Percentiles rank a stretch among this genome's conserved stretches.
These are phyloP conservation scores for Alectura lathami DNA, from an alignment of 2,113 vertebrate genomes.

Conservation along the genomic window DNA sequence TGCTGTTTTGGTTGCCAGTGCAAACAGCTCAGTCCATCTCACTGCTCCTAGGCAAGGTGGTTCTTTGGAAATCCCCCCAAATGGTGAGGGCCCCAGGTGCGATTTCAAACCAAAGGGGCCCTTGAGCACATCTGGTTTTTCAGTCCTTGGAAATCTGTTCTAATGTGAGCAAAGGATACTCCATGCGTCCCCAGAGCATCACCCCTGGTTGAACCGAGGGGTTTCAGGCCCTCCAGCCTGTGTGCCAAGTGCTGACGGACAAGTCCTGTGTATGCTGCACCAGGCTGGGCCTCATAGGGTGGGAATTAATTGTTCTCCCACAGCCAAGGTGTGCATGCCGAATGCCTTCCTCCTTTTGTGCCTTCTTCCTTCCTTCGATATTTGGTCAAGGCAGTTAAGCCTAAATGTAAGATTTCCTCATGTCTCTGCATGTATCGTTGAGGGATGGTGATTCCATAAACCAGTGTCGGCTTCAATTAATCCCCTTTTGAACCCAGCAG, in stretches of 20 bases:
- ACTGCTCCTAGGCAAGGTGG: not conserved
- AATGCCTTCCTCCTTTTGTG: slow-evolving; percentile 27
- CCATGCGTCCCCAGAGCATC: slow-evolving; percentile 56
- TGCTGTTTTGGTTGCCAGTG: not conserved
- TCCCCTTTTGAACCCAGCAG: slow-evolving; percentile 68
- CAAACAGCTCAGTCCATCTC: not conserved
- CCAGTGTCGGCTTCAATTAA: slow-evolving; percentile 42
- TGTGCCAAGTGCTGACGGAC: slow-evolving; percentile 40
- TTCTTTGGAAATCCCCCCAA: not conserved
- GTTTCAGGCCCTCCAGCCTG: slow-evolving; percentile 1
- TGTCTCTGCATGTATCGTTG: slow-evolving; percentile 32
- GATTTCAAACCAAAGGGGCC: not conserved
- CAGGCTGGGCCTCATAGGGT: slow-evolving; percentile 5
- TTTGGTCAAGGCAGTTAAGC: slow-evolving; percentile 64
- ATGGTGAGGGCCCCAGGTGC: accelerated
- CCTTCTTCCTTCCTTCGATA: not conserved
- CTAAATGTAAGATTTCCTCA: slow-evolving; percentile 51
- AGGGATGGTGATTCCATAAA: not conserved
- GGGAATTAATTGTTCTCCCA: slow-evolving; percentile 58
- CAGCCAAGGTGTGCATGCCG: slow-evolving; percentile 46
- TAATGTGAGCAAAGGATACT: not conserved
- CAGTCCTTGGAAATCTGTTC: not conserved
- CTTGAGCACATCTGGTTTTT: not conserved
- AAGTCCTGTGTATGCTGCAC: slow-evolving; percentile 12
- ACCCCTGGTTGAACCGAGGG: not conserved